phyloP scores from a whole-genome alignment of 2,797 vertebrate species.

The Adelosebastes latens region DNA sequence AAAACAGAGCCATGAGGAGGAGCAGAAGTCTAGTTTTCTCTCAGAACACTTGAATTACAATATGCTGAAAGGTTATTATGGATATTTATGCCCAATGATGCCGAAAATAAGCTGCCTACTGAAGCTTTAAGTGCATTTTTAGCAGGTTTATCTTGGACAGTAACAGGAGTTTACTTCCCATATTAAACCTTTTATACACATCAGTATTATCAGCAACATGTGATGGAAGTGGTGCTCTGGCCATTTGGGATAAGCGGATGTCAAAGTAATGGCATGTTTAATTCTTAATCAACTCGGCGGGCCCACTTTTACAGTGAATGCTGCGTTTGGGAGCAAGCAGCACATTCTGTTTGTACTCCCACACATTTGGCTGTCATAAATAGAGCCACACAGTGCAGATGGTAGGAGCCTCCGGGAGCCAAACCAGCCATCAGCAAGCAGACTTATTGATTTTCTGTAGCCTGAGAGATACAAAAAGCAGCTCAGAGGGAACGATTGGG shows the following conservation, averaged over 20 bases:
- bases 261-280: slow-evolving; percentile 51
- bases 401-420: slow-evolving; percentile 56
- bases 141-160: neutral
- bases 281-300: slow-evolving; percentile 55
- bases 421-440: slow-evolving; percentile 57
- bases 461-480: slow-evolving; percentile 42
- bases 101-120: too few relatives aligned
- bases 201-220: slow-evolving; percentile 1
- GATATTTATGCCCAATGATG: too few relatives aligned
- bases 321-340: slow-evolving; percentile 53
- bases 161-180: neutral
- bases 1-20: too few relatives aligned
- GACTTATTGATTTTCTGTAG: slow-evolving; percentile 73
- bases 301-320: slow-evolving; percentile 41
- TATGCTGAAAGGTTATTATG: too few relatives aligned
- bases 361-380: slow-evolving; percentile 70
- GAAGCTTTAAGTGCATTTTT: neutral
- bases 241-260: slow-evolving; percentile 29
- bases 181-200: neutral
- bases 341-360: slow-evolving; percentile 69
- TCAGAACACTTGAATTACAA: too few relatives aligned
- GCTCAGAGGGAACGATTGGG: slow-evolving; percentile 23
- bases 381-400: slow-evolving; percentile 64
- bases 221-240: slow-evolving; percentile 4
- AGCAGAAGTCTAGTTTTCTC: too few relatives aligned